phyloP scores from a whole-genome alignment of 2,797 vertebrate genomes.

The Esox masquinongy region DNA sequence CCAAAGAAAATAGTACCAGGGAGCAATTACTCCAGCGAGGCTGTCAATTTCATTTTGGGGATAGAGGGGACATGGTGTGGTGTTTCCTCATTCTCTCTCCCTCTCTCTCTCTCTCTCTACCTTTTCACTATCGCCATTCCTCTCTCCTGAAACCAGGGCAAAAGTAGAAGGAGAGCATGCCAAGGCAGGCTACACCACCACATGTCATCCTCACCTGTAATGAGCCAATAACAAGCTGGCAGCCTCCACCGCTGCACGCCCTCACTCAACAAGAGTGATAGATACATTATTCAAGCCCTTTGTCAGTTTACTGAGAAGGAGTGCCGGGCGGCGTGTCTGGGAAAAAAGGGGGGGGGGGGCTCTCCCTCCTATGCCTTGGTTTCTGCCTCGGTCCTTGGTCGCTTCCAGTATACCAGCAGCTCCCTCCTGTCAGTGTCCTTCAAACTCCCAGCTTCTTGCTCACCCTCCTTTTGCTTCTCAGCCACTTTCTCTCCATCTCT shows the following conservation, averaged over 20 bases:
- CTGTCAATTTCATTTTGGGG: conserved; percentile 76
- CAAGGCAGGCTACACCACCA: conserved; percentile 58
- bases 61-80: conserved; percentile 56
- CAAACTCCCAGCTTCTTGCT: not conserved
- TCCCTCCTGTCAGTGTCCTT: not conserved
- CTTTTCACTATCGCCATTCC: not conserved
- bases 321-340: conserved; percentile 56
- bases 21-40: conserved; percentile 75
- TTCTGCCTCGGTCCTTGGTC: conserved; percentile 29
- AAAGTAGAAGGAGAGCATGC: conserved; percentile 50
- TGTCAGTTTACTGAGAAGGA: conserved; percentile 66
- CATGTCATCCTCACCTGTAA: conserved; percentile 76
- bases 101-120: not conserved
- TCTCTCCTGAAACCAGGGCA: conserved; percentile 3
- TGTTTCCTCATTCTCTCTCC: not conserved
- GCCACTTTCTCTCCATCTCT: not conserved
- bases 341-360: conserved; percentile 35
- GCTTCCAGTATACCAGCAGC: not conserved
- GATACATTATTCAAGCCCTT: conserved; percentile 74
- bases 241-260: conserved; percentile 55
- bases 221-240: conserved; percentile 73
- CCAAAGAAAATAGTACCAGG: conserved; percentile 76
- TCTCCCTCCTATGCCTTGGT: conserved; percentile 9
- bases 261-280: conserved; percentile 59
- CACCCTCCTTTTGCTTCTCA: not conserved